Base-by-base conservation (phyloP, 2,113 vertebrate genomes). In the Cisticola juncidis region DNA sequence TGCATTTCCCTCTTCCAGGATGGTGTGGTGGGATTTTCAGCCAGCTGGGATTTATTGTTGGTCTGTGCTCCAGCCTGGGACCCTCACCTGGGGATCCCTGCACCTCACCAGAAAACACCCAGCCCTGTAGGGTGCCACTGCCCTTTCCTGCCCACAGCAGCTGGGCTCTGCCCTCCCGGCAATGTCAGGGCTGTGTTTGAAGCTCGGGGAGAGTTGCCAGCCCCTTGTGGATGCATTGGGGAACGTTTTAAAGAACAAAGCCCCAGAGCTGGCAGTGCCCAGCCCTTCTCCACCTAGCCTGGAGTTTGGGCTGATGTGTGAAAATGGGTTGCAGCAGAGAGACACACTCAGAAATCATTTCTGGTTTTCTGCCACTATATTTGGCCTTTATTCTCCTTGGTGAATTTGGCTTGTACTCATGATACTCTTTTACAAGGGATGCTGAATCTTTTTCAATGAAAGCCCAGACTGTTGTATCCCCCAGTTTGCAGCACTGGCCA, bases 81-180 rank as follows among this genome's bases (percentile, higher is more conserved):
- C 29, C 26, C n/a, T 42, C 35, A 14, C 21, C 14, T 1, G 8
- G 11, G 21, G 21, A 17, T 17, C 40, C 1, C 40, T 22, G 69
- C 28, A 12, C 2, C 2, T 9, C 4, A 2, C 14, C 24, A 56
- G 57, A 5, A 20, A 70, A 5, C 29, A 9, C 28, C 38, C 72
- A 17, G 2, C 3, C 0, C 5, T 26, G 31, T 1, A 5, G 24
- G 45, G 36, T 14, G 48, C 29, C 5, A 1, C 80, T 60, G 62
- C 31, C 85, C 64, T 33, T 6, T 6, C 28, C 53, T 44, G 50
- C 62, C 29, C 50, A 29, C 9, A 0, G 15, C 53, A 57, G 8
- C 50, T 26, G 22, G 2, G 5, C 57, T 47, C 44, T 85, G 84
- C 91, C 50, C 76, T 73, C 45, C 6, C 4, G 1, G 33, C 2